Base-by-base conservation (phyloP, 2,888 invertebrate genomes). In the Sericinus montela region DNA sequence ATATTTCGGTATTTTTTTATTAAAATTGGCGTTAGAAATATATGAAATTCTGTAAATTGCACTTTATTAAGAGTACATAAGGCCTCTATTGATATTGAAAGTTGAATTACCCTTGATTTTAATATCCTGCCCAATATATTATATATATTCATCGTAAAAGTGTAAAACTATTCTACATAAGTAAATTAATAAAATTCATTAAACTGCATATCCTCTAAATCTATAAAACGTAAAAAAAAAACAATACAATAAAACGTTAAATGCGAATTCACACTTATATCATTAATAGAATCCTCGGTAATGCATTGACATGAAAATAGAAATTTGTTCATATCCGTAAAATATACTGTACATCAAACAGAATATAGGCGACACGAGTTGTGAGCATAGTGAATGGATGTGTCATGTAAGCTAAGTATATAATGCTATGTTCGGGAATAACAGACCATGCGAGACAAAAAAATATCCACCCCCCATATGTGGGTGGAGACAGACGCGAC, bases 211-310 rank as follows among this genome's bases (percentile, higher is more conserved):
- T 36, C 8, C 15, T 15, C 37, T 13, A n/a, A n/a, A 36, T 6
- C 14, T 11, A 25, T 25, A 44, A 15, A 36, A 14, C 13, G 23
- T 25, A 13, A 14, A 15, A 14, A 30, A n/a, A 16, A 37, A 37
- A 32, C 3, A 28, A 13, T 14, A 44, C 16, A 11, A 19, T n/a
- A 48, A 44, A 40, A 45, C 29, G 44, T 35, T 49, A 45, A 49
- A 49, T 49, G 49, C 39, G 39, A 34, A 11, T 39, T 44, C 34
- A 44, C 10, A 39, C 23, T 13, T 30, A 28, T n/a, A 23, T 36
- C 19, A 30, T 14, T 37, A 28, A 32, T 15, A 23, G 32, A 35
- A 32, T 44, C 25, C 35, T 35, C n/a, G 44, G 35, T 49, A 16
- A n/a, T 3, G 9, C 16, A 9, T 19, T 9, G 11, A 34, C 23